phyloP scores from a whole-genome alignment of 2,797 vertebrate species.

The Numenius phaeopus region DNA sequence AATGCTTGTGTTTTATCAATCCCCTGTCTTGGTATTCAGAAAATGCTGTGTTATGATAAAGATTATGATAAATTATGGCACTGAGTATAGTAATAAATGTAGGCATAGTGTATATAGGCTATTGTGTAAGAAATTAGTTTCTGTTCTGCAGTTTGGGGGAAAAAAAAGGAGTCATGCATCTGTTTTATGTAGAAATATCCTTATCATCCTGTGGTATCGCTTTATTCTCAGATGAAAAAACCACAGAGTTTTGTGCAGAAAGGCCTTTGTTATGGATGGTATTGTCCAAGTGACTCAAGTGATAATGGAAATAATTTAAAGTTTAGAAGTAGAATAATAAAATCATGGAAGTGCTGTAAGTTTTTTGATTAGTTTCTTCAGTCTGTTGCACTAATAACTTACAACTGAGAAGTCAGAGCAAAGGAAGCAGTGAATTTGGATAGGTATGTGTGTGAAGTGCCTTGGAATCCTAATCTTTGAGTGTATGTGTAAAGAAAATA shows the following conservation, averaged over 20 bases:
- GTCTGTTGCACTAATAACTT: not conserved
- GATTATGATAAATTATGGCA: not conserved
- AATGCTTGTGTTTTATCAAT: not conserved
- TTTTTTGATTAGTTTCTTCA: not conserved
- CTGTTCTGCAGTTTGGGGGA: not conserved
- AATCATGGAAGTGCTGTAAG: not conserved
- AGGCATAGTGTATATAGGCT: not conserved
- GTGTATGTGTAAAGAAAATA: not conserved
- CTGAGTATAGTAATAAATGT: not conserved
- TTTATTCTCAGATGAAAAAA: constrained; percentile 1
- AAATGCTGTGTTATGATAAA: not conserved
- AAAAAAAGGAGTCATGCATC: not conserved
- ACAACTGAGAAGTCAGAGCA: not conserved
- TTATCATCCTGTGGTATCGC: not conserved
- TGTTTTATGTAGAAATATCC: not conserved
- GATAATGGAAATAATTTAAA: not conserved
- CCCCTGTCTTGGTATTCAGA: not conserved
- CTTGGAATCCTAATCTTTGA: not conserved
- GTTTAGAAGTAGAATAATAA: not conserved
- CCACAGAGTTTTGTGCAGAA: not conserved
- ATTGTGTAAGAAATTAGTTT: constrained; percentile 7
- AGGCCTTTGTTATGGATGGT: not conserved
- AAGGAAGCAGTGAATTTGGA: not conserved
- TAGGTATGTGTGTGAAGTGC: not conserved
- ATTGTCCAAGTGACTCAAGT: not conserved